Evolutionary conservation across 2,113 vertebrate species (phyloP).

Genomic region (Cariama cristata): DNA sequence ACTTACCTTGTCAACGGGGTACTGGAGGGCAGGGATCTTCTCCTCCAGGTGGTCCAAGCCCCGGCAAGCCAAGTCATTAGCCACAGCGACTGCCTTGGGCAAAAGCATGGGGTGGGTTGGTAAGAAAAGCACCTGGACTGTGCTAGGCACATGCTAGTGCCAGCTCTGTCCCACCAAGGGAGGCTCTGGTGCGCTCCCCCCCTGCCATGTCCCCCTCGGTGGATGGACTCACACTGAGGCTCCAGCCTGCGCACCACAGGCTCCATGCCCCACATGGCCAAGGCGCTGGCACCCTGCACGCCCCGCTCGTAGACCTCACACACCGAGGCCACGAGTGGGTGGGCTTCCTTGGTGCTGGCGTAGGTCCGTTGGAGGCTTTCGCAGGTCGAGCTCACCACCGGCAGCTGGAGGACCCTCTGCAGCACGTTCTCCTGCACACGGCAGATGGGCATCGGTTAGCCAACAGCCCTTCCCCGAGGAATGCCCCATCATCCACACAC

Average conservation of each 20-base stretch:
- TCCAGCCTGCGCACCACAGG: slow-evolving; percentile 80
- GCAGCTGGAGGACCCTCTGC: slow-evolving; percentile 78
- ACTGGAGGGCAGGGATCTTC: slow-evolving; percentile 83
- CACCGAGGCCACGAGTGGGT: slow-evolving; percentile 76
- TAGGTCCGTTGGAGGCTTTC: slow-evolving; percentile 78
- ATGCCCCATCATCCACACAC: accelerated
- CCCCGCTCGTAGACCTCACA: slow-evolving; percentile 79
- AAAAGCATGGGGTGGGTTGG: background rate
- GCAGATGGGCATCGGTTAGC: background rate
- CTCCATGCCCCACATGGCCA: slow-evolving; percentile 78
- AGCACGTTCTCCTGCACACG: slow-evolving; percentile 72
- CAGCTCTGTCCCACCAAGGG: background rate
- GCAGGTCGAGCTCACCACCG: slow-evolving; percentile 76
- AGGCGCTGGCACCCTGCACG: slow-evolving; percentile 64
- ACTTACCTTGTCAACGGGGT: slow-evolving; percentile 79
- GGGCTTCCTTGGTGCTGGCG: slow-evolving; percentile 77
- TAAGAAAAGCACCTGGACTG: background rate
- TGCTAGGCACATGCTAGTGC: accelerated
- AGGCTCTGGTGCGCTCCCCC: background rate
- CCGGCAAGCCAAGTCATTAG: slow-evolving; percentile 79
- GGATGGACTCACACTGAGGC: slow-evolving; percentile 77
- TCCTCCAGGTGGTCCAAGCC: slow-evolving; percentile 83
- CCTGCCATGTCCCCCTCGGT: accelerated
- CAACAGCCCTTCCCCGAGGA: background rate
- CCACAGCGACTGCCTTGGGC: slow-evolving; percentile 73